A percentile compares a stretch with the other conserved stretches of the same genome.
Conservation (phyloP, 2,888 invertebrate genomes). For the Eutolmus rufibarbis region DNA sequence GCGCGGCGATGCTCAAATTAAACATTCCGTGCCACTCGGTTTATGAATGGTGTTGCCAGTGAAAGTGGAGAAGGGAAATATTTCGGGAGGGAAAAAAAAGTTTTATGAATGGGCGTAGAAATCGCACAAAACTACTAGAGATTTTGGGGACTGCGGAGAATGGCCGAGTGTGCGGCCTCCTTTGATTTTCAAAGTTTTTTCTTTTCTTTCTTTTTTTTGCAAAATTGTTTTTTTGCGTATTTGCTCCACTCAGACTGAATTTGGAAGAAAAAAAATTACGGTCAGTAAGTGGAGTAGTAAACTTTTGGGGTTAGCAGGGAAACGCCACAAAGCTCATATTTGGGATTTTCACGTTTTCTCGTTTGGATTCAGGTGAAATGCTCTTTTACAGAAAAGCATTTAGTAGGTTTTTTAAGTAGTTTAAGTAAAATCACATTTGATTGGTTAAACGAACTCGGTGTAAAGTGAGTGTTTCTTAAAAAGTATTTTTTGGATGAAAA, state of each 20-base stretch:
- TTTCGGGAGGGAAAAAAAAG: background rate
- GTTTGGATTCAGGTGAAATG: background rate
- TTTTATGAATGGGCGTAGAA: slow-evolving; percentile 18
- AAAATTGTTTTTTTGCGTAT: background rate
- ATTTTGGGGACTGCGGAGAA: background rate
- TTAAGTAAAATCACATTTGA: no score
- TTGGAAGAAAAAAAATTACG: background rate
- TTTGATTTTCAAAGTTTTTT: background rate
- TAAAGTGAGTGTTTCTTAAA: no score
- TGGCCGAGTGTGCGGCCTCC: background rate
- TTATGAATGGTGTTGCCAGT: slow-evolving; percentile 33
- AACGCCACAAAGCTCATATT: background rate
- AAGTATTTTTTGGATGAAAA: no score
- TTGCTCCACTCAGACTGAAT: background rate
- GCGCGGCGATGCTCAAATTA: slow-evolving; percentile 9
- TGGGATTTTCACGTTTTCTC: background rate
- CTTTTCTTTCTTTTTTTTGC: background rate
- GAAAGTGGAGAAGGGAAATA: slow-evolving; percentile 17
- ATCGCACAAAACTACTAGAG: background rate
- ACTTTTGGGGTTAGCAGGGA: background rate
- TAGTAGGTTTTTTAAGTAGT: background rate
- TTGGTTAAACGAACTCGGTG: no score
- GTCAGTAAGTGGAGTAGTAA: background rate
- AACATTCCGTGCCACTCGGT: slow-evolving; percentile 3
- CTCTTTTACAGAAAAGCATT: background rate